phyloP scores from a whole-genome alignment of 2,888 invertebrate species.

The Bellardia bayeri region DNA sequence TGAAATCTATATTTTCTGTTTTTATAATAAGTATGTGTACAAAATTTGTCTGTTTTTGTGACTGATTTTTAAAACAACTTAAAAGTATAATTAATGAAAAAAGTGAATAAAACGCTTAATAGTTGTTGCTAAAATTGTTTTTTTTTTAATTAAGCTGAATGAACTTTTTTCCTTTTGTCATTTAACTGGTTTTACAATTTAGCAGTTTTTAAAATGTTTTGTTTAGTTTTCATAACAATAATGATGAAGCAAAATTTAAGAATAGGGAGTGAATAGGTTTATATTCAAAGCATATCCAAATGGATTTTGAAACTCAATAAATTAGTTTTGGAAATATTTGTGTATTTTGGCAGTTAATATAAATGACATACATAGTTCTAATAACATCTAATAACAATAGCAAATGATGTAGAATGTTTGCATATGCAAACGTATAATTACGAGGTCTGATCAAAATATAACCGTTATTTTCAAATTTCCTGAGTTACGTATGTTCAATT shows the following conservation, averaged over 20 bases:
- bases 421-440: no score
- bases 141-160: slow-evolving; percentile 12
- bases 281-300: neutral
- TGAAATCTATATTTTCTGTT: neutral
- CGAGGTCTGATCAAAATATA: no score
- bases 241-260: slow-evolving; percentile 13
- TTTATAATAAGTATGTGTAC: neutral
- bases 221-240: neutral
- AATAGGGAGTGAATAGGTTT: neutral
- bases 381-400: no score
- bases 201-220: neutral
- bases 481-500: no score
- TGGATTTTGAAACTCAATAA: neutral
- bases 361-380: no score
- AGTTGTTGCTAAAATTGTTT: slow-evolving; percentile 10
- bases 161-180: neutral
- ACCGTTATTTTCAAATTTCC: no score
- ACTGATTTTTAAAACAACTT: neutral
- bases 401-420: no score
- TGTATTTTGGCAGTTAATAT: no score
- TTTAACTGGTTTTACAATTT: slow-evolving; percentile 15
- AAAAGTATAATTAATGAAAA: neutral
- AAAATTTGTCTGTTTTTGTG: neutral
- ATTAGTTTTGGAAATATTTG: neutral
- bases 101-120: slow-evolving; percentile 11